phyloP scores from a whole-genome alignment of 2,888 invertebrate genomes.

The Drosophila monieri region DNA sequence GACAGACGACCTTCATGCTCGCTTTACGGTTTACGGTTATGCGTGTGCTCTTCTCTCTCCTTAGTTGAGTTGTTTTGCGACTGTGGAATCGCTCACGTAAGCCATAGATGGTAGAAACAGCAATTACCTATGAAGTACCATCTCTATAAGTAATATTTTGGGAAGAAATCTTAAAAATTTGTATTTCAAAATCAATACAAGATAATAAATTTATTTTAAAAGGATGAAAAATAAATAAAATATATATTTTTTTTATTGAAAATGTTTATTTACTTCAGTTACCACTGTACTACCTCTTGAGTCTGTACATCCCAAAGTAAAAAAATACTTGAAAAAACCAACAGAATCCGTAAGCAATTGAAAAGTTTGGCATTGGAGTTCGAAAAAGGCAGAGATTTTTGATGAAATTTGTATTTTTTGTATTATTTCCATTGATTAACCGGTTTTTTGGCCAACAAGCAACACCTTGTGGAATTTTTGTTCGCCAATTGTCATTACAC shows the following conservation, averaged over 20 bases:
- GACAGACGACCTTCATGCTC: constrained; percentile 78
- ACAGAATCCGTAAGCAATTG: constrained; percentile 27
- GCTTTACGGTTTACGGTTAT: constrained; percentile 66
- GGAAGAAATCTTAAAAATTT: neutral
- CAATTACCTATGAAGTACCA: constrained; percentile 4
- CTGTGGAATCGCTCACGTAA: constrained; percentile 52
- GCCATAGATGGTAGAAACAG: constrained; percentile 14
- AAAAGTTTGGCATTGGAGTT: constrained; percentile 31
- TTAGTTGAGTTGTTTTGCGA: constrained; percentile 16
- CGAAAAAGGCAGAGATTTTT: constrained; percentile 4
- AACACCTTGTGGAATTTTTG: too few relatives aligned
- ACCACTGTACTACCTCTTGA: constrained; percentile 4
- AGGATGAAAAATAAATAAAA: neutral
- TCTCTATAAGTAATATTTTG: neutral
- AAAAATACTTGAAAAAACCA: neutral
- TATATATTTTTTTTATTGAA: neutral
- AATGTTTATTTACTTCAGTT: neutral
- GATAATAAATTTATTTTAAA: neutral
- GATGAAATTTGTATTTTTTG: constrained; percentile 27
- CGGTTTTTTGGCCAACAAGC: constrained; percentile 14
- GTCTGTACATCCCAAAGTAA: neutral
- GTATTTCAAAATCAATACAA: neutral
- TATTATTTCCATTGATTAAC: constrained; percentile 15
- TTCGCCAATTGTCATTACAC: constrained; percentile 29
- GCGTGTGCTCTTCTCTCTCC: constrained; percentile 56